These are phyloP conservation scores for Saccostrea echinata DNA, from an alignment of 1,140 invertebrate genomes.

Conservation along the genomic window DNA sequence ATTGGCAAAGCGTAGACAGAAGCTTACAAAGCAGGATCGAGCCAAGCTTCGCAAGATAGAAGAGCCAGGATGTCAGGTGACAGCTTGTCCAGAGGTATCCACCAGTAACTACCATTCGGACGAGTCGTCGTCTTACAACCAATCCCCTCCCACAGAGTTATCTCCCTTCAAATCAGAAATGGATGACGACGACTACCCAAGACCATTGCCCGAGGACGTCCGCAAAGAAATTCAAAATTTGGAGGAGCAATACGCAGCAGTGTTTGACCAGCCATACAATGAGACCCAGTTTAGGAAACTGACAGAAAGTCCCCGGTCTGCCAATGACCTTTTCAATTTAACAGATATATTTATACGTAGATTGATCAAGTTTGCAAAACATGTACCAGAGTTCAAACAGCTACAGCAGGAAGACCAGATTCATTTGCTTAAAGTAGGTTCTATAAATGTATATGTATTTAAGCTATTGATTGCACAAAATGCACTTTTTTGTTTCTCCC, in stretches of 20 bases:
- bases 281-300: slow-evolving; percentile 64
- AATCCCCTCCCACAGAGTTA: not conserved
- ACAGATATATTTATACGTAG: slow-evolving; percentile 93
- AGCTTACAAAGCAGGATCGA: slow-evolving; percentile 38
- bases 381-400: slow-evolving; percentile 74
- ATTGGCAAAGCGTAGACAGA: slow-evolving; percentile 56
- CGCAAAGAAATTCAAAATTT: slow-evolving; percentile 64
- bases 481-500: too few relatives aligned
- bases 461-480: too few relatives aligned
- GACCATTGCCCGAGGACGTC: slow-evolving; percentile 66
- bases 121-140: slow-evolving; percentile 36
- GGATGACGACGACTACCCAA: slow-evolving; percentile 61
- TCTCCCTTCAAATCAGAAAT: slow-evolving; percentile 59
- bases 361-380: slow-evolving; percentile 80
- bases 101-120: slow-evolving; percentile 46
- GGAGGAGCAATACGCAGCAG: slow-evolving; percentile 63
- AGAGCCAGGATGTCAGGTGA: not conserved
- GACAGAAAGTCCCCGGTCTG: slow-evolving; percentile 64
- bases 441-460: not conserved
- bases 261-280: slow-evolving; percentile 72
- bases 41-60: slow-evolving; percentile 37
- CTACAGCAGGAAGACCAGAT: slow-evolving; percentile 75
- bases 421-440: slow-evolving; percentile 71
- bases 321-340: slow-evolving; percentile 81
- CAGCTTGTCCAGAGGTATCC: slow-evolving; percentile 10